phyloP scores from a whole-genome alignment of 2,113 vertebrate species.

The Macheiramphus alcinus region DNA sequence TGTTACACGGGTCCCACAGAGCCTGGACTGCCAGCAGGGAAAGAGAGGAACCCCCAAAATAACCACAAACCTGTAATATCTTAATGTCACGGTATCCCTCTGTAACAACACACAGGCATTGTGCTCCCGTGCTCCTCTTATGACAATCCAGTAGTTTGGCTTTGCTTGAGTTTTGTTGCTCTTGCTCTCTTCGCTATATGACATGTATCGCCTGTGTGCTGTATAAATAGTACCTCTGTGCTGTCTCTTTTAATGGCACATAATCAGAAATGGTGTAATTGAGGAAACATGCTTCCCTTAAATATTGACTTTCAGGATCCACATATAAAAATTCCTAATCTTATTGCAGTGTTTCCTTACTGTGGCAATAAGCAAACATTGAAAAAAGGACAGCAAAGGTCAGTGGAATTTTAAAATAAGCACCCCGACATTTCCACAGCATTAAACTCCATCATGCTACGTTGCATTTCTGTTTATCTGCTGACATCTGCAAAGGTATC shows the following conservation, averaged over 20 bases:
- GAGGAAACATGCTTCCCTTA: neutral
- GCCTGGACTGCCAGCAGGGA: constrained; percentile 63
- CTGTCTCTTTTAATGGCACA: neutral
- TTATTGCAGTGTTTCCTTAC: neutral
- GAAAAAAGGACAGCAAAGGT: constrained; percentile 35
- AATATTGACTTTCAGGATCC: neutral
- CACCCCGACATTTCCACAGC: constrained; percentile 44
- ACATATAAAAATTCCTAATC: neutral
- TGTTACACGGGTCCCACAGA: constrained; percentile 85
- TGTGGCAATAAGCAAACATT: neutral
- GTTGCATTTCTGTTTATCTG: constrained; percentile 49
- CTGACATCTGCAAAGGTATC: constrained; percentile 41
- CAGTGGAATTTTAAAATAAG: constrained; percentile 33
- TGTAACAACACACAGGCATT: neutral
- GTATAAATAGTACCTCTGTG: neutral
- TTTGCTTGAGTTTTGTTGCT: neutral
- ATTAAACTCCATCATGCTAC: constrained; percentile 55
- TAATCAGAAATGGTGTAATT: neutral
- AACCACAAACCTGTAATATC: constrained; percentile 42
- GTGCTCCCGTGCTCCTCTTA: neutral
- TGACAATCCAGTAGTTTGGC: neutral
- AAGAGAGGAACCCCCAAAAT: constrained; percentile 25
- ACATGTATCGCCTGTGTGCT: neutral
- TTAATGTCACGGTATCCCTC: neutral
- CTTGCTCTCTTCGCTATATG: neutral